Evolutionary conservation across 2,797 vertebrate species (phyloP), one percentile per base, ranked within the genome.

Genomic region (Spheniscus humboldti): DNA sequence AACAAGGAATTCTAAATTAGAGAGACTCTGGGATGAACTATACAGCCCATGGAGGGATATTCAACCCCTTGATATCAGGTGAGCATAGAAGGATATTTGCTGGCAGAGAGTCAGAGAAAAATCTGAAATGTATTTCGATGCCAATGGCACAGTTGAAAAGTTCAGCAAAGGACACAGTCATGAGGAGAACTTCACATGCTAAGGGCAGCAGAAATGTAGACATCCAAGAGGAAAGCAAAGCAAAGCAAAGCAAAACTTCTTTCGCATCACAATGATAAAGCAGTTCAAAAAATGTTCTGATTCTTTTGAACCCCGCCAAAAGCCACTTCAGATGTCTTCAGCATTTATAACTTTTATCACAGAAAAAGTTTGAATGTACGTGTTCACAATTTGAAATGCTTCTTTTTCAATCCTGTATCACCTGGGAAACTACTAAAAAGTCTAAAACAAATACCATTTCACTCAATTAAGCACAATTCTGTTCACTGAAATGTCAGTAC

Each of bases 351-450:
- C 55, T 95, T 91, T 94, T 63, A 86, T 78, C 59, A 88, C 3
- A 86, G 71, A 31, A 90, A 90, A 96, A 75, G 77, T 68, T 74
- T 79, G 37, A 90, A 60, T 22, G 52, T 64, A 93, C 16, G 3
- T 92, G 96, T 85, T 95, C 94, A 96, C 90, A 96, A 92, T 92
- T 25, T 73, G 62, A 94, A 95, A 57, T 64, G 88, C 75, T 86
- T 69, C 85, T 77, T 91, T 92, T 82, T 53, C 72, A 72, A 95
- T 90, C 84, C 76, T 81, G 19, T 74, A n/a, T 86, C 92, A 94
- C 78, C 77, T 75, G 72, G 78, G 89, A 94, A 96, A 95, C 89
- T 94, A 93, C 80, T 85, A 68, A 93, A 97, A 96, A 96, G 86
- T 24, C 37, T 82, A 63, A 95, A 96, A 23, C 71, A 95, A 93